Conservation (phyloP, 2,113 vertebrate genomes). For the Tylochromis polylepis region DNA sequence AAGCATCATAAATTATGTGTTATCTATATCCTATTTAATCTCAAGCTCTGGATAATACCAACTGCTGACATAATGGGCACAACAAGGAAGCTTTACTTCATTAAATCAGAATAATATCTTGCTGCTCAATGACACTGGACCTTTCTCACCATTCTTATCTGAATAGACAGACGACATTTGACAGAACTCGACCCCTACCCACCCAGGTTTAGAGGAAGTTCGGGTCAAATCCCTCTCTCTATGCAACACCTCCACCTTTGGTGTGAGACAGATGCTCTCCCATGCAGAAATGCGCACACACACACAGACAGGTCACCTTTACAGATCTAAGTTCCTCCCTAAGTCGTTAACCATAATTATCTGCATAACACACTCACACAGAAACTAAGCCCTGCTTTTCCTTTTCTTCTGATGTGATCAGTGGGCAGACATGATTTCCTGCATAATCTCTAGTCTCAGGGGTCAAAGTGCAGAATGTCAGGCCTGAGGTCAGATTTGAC, state of each 20-base stretch:
- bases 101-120: not conserved
- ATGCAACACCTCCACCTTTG: not conserved
- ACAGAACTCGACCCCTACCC: constrained; percentile 19
- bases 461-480: constrained; percentile 42
- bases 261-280: not conserved
- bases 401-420: constrained; percentile 40
- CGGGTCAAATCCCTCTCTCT: constrained; percentile 22
- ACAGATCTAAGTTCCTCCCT: not conserved
- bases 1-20: not conserved
- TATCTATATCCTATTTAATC: not conserved
- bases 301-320: not conserved
- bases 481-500: constrained; percentile 18
- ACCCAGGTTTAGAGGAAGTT: not conserved
- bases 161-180: constrained; percentile 34
- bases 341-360: not conserved
- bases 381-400: not conserved
- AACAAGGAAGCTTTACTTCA: not conserved
- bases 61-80: not conserved
- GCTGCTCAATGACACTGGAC: not conserved
- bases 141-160: constrained; percentile 10
- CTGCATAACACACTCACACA: not conserved
- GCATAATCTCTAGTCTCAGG: constrained; percentile 26
- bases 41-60: not conserved
- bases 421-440: constrained; percentile 26
- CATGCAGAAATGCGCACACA: not conserved